phyloP scores from a whole-genome alignment of 2,888 invertebrate genomes.

The Drosophila antonietae region DNA sequence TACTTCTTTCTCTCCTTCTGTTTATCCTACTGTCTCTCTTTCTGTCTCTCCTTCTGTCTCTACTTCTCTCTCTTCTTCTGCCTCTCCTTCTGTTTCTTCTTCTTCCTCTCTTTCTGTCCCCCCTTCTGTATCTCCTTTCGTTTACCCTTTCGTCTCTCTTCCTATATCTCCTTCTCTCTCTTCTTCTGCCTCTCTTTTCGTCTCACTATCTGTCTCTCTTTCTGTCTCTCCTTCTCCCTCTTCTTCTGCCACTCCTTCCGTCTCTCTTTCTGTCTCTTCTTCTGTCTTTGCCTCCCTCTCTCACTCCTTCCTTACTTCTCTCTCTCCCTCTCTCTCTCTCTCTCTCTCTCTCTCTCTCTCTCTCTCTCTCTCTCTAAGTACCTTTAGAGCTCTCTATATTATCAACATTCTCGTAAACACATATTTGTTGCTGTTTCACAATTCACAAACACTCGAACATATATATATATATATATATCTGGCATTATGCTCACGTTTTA shows the following conservation, averaged over 20 bases:
- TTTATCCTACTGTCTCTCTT: too few relatives aligned
- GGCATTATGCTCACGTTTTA: slow-evolving; percentile 34
- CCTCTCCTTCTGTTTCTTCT: too few relatives aligned
- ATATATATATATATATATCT: slow-evolving; percentile 10
- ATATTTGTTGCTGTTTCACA: background rate
- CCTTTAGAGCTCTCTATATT: background rate
- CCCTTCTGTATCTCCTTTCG: background rate
- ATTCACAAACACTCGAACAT: background rate
- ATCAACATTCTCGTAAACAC: slow-evolving; percentile 20
- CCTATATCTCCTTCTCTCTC: too few relatives aligned
- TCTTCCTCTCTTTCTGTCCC: background rate
- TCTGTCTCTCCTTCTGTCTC: too few relatives aligned
- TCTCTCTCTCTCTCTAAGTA: background rate
- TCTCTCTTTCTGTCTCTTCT: too few relatives aligned
- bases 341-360: background rate
- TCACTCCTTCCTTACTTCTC: too few relatives aligned
- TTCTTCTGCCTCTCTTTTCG: too few relatives aligned
- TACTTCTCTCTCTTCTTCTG: too few relatives aligned
- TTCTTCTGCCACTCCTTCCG: too few relatives aligned
- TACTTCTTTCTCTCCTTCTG: too few relatives aligned
- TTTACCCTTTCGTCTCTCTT: too few relatives aligned
- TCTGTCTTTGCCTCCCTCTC: too few relatives aligned
- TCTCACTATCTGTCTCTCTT: background rate
- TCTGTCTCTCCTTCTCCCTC: background rate
- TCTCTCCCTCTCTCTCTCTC: background rate